These are phyloP conservation scores for Peucedramus taeniatus DNA, from an alignment of 2,113 vertebrate genomes.

Conservation along the genomic window DNA sequence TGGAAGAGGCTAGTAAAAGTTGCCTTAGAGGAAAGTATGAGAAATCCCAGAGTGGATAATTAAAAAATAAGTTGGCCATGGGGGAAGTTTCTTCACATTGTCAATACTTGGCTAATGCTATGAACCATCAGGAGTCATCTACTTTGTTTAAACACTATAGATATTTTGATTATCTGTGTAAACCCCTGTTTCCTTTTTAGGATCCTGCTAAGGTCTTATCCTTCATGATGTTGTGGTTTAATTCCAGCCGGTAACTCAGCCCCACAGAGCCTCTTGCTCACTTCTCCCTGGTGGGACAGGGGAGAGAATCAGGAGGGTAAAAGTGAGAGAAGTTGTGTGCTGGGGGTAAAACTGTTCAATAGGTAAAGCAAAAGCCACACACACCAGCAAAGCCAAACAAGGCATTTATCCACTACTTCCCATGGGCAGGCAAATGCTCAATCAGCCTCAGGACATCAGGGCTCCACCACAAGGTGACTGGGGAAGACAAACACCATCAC, in stretches of 20 bases:
- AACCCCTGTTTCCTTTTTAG: not conserved
- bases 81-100: conserved; percentile 12
- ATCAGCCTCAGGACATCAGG: not conserved
- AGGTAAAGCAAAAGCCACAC: not conserved
- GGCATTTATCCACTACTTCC: not conserved
- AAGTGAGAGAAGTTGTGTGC: not conserved
- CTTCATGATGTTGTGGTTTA: not conserved
- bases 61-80: conserved; percentile 25
- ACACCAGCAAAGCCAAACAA: not conserved
- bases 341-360: not conserved
- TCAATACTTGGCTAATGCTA: not conserved
- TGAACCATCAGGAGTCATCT: not conserved
- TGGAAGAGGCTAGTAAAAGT: not conserved
- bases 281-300: not conserved
- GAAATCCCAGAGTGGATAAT: conserved; percentile 53
- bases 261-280: not conserved
- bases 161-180: conserved; percentile 10
- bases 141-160: not conserved
- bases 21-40: not conserved
- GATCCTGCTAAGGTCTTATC: not conserved
- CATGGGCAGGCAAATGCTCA: not conserved
- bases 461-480: not conserved
- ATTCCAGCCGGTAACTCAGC: not conserved
- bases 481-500: not conserved
- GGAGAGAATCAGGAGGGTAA: not conserved